Base-by-base conservation (phyloP, 2,113 vertebrate species). In the Mesoclemmys tuberculata region DNA sequence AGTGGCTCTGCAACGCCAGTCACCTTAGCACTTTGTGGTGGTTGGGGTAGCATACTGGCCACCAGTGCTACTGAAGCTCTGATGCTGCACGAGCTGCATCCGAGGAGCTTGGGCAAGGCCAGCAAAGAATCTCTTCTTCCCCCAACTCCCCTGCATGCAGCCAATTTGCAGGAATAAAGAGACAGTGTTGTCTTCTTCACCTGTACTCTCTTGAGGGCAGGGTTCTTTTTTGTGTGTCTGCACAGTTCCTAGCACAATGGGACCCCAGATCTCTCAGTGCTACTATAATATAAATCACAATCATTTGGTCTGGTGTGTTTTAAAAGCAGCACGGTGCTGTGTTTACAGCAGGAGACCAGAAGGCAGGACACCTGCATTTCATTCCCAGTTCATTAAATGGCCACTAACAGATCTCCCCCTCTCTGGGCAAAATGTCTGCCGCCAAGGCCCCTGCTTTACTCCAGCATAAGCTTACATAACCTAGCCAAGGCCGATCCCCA, bases 21-120 rank as follows among this genome's bases (percentile, higher is more conserved):
- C 58, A 64, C 16, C 58, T 41, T 74, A 74, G 38, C 14, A n/a
- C 11, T 49, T 29, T 0, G 0, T 0, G 0, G n/a, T 7, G 24
- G 52, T 5, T 10, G 8, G 3, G 2, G 79, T 48, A 16, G 91
- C 46, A 85, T 82, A 29, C 38, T 78, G 74, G 4, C 35, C 74
- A 38, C n/a, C 79, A 31, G 71, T 71, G 16, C 49, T 78, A 54
- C 0, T 2, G 21, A 93, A 91, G 56, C 80, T 18, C n/a, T 75
- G 64, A 38, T 71, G 35, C 35, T 71, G n/a, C n/a, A 75, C 64
- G 9, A 13, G 38, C 31, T 44, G 24, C 1, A 83, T 61, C 13
- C 80, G 68, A 92, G 87, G 61, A 92, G 38, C 79, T 78, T 61
- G 29, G 84, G 46, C 14, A 92, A 77, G 75, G 35, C 35, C 8